These are phyloP conservation scores for Lissonota sp. DNA, from an alignment of 2,888 invertebrate genomes.

Conservation along the genomic window DNA sequence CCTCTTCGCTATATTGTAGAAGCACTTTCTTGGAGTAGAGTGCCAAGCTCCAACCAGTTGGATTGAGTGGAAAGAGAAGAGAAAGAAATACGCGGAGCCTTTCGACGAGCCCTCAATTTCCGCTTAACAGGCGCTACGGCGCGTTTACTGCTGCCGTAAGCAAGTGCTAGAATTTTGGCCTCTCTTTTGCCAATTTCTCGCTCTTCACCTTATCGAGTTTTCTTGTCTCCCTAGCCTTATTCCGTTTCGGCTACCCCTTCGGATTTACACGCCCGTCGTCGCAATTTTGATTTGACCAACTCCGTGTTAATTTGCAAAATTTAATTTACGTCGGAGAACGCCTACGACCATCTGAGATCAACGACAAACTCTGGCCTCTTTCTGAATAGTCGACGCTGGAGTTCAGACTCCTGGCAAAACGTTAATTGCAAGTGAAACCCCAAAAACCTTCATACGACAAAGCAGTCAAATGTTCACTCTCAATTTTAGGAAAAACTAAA, in stretches of 20 bases:
- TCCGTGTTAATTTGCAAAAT: conserved; percentile 29
- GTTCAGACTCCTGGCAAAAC: too few species aligned
- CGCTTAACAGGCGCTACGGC: conserved; percentile 54
- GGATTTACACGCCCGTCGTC: not conserved
- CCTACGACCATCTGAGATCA: not conserved
- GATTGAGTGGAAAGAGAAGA: not conserved
- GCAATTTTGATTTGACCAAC: conserved; percentile 35
- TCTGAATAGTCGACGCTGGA: too few species aligned
- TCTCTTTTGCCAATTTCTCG: conserved; percentile 16
- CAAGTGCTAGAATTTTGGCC: conserved; percentile 32
- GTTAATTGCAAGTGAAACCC: too few species aligned
- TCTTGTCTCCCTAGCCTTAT: not conserved
- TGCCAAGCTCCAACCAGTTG: conserved; percentile 26
- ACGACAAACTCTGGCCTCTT: too few species aligned
- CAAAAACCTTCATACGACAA: too few species aligned
- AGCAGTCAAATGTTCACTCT: too few species aligned
- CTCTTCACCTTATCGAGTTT: not conserved
- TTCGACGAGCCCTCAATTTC: conserved; percentile 59
- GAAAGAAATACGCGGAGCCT: conserved; percentile 38
- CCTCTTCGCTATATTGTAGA: conserved; percentile 9
- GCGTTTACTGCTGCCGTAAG: conserved; percentile 57
- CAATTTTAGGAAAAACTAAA: not conserved
- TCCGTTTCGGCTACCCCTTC: not conserved
- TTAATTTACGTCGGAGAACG: conserved; percentile 9
- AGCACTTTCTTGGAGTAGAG: conserved; percentile 52